Percentiles rank a stretch among this genome's conserved stretches.
phyloP scores from a whole-genome alignment of 2,888 invertebrate species.

The Trissonchulus latispiculum region DNA sequence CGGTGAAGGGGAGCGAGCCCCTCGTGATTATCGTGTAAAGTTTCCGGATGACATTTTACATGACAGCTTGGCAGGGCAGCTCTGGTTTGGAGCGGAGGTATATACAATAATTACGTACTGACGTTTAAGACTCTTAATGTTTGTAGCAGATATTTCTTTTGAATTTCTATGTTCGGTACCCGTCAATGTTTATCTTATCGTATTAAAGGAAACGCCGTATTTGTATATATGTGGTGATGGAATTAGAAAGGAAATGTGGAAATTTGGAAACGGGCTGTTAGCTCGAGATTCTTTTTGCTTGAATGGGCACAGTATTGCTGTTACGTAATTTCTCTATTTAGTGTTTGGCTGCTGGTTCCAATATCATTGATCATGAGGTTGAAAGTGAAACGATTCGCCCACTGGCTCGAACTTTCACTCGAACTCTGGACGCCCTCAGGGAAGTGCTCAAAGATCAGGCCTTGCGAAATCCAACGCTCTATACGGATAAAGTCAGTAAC shows the following conservation, averaged over 20 bases:
- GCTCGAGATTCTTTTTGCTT: too few relatives aligned
- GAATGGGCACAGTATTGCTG: too few relatives aligned
- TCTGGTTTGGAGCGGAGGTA: slow-evolving; percentile 99
- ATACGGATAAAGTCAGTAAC: slow-evolving; percentile 48
- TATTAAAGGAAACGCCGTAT: too few relatives aligned
- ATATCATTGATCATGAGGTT: slow-evolving; percentile 89
- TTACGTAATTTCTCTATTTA: slow-evolving; percentile 51
- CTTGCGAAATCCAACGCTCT: slow-evolving; percentile 45
- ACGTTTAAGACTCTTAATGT: too few relatives aligned
- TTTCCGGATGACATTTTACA: slow-evolving; percentile 97
- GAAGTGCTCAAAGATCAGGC: slow-evolving; percentile 73
- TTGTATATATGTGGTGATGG: too few relatives aligned
- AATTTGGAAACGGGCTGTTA: too few relatives aligned
- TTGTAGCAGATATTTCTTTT: too few relatives aligned
- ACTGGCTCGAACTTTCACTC: slow-evolving; percentile 86
- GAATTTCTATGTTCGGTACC: too few relatives aligned
- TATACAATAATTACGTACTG: too few relatives aligned
- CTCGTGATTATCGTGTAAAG: slow-evolving; percentile 85
- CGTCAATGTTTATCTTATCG: too few relatives aligned
- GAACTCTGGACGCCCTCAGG: slow-evolving; percentile 82
- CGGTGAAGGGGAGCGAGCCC: slow-evolving; percentile 39
- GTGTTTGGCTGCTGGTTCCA: slow-evolving; percentile 95
- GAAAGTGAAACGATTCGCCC: slow-evolving; percentile 95
- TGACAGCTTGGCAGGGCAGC: slow-evolving; percentile 91
- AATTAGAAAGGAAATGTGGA: too few relatives aligned